Conservation (phyloP, 2,888 invertebrate species). For the Cryptocephalus moraei region DNA sequence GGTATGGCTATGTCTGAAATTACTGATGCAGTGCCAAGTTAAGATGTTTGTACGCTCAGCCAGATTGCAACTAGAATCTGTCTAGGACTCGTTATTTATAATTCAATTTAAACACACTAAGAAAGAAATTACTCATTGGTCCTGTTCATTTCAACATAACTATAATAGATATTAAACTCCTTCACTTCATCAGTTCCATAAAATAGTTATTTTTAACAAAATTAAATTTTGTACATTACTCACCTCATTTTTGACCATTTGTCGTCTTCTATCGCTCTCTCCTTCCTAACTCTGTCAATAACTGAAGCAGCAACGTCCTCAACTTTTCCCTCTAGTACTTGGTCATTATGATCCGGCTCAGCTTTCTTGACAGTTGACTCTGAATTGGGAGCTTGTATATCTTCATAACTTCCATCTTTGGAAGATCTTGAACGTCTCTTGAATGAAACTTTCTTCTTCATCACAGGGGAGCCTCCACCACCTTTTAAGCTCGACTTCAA, state of each 20-base stretch:
- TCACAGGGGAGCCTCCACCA: conserved; percentile 20
- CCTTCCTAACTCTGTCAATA: conserved; percentile 28
- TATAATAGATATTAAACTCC: too few species aligned
- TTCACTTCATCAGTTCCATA: too few species aligned
- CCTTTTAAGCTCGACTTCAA: conserved; percentile 23
- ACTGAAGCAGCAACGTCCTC: conserved; percentile 29
- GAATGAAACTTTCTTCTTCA: conserved; percentile 36
- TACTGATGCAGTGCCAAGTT: neutral
- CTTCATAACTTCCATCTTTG: conserved; percentile 24
- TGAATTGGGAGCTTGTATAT: conserved; percentile 13
- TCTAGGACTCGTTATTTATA: too few species aligned
- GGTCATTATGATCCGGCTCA: too few species aligned
- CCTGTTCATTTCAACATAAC: too few species aligned
- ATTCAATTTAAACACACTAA: too few species aligned
- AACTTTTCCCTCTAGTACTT: conserved; percentile 8
- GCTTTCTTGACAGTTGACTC: too few species aligned
- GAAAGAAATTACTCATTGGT: too few species aligned
- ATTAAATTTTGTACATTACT: conserved; percentile 12
- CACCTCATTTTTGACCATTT: conserved; percentile 38
- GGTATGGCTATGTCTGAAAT: neutral
- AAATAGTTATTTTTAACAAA: too few species aligned
- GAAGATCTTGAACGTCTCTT: conserved; percentile 27
- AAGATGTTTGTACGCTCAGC: too few species aligned
- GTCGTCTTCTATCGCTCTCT: conserved; percentile 31
- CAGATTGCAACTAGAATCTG: too few species aligned